Base-by-base conservation (phyloP, 2,113 vertebrate genomes). In the Sinocyclocheilus grahami region DNA sequence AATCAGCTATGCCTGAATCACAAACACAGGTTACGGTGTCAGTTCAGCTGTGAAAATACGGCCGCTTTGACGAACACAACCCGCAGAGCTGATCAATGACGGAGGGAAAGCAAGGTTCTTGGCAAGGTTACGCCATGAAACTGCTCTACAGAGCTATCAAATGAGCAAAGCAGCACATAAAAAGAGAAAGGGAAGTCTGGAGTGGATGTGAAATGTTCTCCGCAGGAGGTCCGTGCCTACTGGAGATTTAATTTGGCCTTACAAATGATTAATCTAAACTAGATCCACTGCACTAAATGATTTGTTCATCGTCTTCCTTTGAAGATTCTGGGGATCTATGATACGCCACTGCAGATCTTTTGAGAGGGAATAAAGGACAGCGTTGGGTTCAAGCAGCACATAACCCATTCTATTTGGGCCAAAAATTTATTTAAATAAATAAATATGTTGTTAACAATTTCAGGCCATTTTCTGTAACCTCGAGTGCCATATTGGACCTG, bases 61-160 rank as follows among this genome's bases (percentile, higher is more conserved):
- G 22, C 6, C 12, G 11, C 22, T 42, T 63, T 18, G 7, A 80
- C 13, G 12, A 46, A 48, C 78, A 65, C 20, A 27, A 67, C 37
- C 79, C n/a, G 20, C 60, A 48, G 79, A 81, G 60, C 42, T 46
- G 79, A 82, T 82, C 79, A 82, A 46, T 82, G 79, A 48, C 39
- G n/a, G 39, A 67, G 42, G 39, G 39, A 82, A 65, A 82, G 10
- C 8, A 27, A 27, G 14, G 22, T 0, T 39, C n/a, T 18, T 81
- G 60, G 60, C 78, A 65, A 27, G 78, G 78, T 65, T 27, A 42
- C n/a, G 24, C n/a, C 16, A 4, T 48, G 62, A 82, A 82, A 82
- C 37, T 20, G 60, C 60, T 67, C 60, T 30, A 48, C 39, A 65
- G 20, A 48, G 60, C 22, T 81, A 39, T 65, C 79, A 48, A 65